Evolutionary conservation across 64 coral and sea anemone genomes (phyloP).

Genomic region (Montipora efflorescens): DNA sequence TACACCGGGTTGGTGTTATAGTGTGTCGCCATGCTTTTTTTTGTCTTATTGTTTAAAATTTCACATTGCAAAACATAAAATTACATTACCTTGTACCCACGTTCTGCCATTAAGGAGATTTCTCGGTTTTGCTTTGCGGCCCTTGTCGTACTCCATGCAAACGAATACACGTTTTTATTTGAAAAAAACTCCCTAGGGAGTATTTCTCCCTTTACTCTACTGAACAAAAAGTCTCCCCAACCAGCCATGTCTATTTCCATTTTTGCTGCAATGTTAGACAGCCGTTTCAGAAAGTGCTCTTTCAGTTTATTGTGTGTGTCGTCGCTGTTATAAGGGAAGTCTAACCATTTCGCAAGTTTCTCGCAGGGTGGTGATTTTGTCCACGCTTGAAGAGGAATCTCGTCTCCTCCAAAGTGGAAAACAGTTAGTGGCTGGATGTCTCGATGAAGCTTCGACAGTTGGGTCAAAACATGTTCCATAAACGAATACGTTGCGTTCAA

Average conservation of each 20-base stretch:
- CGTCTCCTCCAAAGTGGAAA: conserved; percentile 82
- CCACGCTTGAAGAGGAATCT: conserved; percentile 66
- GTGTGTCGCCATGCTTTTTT: too few species aligned
- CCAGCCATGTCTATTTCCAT: conserved; percentile 40
- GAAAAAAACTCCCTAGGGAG: conserved; percentile 41
- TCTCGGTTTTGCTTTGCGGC: conserved; percentile 44
- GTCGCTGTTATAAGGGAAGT: background rate
- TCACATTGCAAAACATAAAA: background rate
- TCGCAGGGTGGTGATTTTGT: conserved; percentile 55
- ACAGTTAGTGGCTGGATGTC: conserved; percentile 61
- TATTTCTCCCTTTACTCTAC: background rate
- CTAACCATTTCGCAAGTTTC: conserved; percentile 1
- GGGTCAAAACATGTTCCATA: conserved; percentile 48
- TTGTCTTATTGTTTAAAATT: too few species aligned
- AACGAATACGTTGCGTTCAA: conserved; percentile 65
- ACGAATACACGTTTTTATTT: conserved; percentile 67
- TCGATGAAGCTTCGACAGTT: conserved; percentile 43
- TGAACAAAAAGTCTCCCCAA: conserved; percentile 73
- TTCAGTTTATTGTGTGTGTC: conserved; percentile 2
- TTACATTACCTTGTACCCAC: background rate
- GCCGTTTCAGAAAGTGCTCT: conserved; percentile 2
- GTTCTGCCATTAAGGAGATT: conserved; percentile 52
- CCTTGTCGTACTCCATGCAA: conserved; percentile 68
- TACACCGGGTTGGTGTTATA: too few species aligned
- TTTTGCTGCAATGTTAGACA: conserved; percentile 2